phyloP scores from a whole-genome alignment of 2,113 vertebrate genomes.

The Ctenomys sociabilis region DNA sequence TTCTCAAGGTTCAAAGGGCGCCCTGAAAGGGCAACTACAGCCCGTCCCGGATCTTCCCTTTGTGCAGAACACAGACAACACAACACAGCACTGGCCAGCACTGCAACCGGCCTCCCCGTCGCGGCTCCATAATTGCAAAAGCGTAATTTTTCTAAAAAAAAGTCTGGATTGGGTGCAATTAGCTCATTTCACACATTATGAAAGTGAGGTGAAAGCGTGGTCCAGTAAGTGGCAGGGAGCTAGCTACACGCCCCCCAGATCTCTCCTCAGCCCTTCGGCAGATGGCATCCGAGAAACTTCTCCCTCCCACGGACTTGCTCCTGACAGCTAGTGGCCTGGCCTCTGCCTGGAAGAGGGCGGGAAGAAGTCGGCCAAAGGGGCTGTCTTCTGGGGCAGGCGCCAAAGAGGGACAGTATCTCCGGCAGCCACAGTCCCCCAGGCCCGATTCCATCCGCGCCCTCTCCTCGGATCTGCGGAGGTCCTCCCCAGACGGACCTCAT shows the following conservation, averaged over 20 bases:
- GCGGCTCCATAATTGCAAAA: conserved; percentile 2
- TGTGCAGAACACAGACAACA: neutral
- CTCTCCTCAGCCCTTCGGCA: neutral
- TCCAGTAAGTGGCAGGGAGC: neutral
- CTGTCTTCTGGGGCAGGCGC: neutral
- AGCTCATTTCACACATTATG: conserved; percentile 34
- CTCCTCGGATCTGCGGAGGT: neutral
- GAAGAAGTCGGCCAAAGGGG: neutral
- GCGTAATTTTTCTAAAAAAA: neutral
- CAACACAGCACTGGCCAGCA: neutral
- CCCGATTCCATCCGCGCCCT: neutral
- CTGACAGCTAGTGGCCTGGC: neutral
- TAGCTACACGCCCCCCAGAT: conserved; percentile 3
- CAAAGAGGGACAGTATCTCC: neutral
- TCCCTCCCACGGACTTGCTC: neutral
- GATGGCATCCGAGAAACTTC: neutral
- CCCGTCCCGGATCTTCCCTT: neutral
- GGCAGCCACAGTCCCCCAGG: neutral
- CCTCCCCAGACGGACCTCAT: neutral
- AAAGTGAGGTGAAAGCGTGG: conserved; percentile 29
- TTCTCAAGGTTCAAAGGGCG: neutral
- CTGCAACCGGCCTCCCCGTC: neutral
- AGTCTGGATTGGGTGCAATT: neutral
- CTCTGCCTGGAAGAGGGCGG: neutral
- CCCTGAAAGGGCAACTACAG: conserved; percentile 6